Evolutionary conservation across 2,888 invertebrate genomes (phyloP).

Genomic region (Tetranychus truncatus): DNA sequence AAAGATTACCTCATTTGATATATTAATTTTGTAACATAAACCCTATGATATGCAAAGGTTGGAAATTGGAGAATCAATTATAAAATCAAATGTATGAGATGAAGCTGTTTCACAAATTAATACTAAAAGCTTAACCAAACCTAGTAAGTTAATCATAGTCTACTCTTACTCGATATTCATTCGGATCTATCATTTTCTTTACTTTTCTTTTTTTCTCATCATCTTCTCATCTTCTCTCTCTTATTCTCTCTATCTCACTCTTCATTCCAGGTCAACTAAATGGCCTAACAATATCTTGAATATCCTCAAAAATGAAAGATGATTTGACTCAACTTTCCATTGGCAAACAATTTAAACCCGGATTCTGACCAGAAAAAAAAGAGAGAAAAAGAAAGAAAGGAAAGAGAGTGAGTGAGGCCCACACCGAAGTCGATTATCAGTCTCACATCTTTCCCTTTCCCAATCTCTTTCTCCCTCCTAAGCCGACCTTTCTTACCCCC

Average conservation of each 20-base stretch:
- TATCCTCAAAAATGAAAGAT: not conserved
- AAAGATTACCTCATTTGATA: too few relatives aligned
- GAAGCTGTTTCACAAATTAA: too few relatives aligned
- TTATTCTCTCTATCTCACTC: not conserved
- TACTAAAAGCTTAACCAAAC: too few relatives aligned
- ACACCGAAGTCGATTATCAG: not conserved
- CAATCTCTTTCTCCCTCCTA: not conserved
- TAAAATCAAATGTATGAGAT: too few relatives aligned
- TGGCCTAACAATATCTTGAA: not conserved
- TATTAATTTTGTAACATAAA: too few relatives aligned
- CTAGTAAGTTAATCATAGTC: too few relatives aligned
- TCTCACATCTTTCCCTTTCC: not conserved
- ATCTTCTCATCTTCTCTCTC: not conserved
- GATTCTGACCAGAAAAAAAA: not conserved
- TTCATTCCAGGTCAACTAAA: not conserved
- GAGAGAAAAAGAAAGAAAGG: not conserved
- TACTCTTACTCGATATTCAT: not conserved
- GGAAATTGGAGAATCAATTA: too few relatives aligned
- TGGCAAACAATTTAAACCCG: not conserved
- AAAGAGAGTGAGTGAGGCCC: not conserved
- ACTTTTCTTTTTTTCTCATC: not conserved
- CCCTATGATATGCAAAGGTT: too few relatives aligned
- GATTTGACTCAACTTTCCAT: not conserved
- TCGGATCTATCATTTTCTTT: not conserved
- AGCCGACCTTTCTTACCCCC: too few relatives aligned